These are phyloP conservation scores for Pilophorus perplexus DNA, from an alignment of 2,888 invertebrate species.

Conservation along the genomic window DNA sequence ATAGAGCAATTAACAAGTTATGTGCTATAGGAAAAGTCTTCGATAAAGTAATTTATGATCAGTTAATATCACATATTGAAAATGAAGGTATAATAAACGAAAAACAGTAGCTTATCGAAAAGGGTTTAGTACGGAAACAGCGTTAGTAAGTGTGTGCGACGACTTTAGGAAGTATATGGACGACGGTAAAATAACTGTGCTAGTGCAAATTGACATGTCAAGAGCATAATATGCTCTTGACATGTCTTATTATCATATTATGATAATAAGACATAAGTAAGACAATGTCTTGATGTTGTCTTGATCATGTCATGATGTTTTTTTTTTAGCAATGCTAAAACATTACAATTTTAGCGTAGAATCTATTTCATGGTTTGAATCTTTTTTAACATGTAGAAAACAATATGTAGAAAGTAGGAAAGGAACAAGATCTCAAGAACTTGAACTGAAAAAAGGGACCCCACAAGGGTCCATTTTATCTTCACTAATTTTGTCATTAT, in stretches of 20 bases:
- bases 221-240: too few species aligned
- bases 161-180: not conserved
- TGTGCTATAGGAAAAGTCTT: not conserved
- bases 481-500: too few species aligned
- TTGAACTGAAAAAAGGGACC: not conserved
- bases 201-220: constrained; percentile 3
- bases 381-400: not conserved
- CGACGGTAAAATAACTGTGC: not conserved
- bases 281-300: too few species aligned
- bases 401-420: not conserved
- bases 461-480: constrained; percentile 3
- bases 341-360: not conserved
- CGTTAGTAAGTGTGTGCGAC: not conserved
- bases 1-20: not conserved
- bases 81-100: not conserved
- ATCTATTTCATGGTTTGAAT: constrained; percentile 7
- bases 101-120: not conserved
- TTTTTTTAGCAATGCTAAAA: not conserved
- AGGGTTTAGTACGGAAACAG: not conserved
- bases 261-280: too few species aligned
- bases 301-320: too few species aligned
- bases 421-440: not conserved
- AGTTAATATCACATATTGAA: not conserved
- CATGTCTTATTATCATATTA: too few species aligned
- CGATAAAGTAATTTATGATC: not conserved